A percentile compares a stretch with the other conserved stretches of the same genome.
These are phyloP conservation scores for Drosophila pseudotakahashii DNA, from an alignment of 2,888 invertebrate genomes.

Conservation along the genomic window DNA sequence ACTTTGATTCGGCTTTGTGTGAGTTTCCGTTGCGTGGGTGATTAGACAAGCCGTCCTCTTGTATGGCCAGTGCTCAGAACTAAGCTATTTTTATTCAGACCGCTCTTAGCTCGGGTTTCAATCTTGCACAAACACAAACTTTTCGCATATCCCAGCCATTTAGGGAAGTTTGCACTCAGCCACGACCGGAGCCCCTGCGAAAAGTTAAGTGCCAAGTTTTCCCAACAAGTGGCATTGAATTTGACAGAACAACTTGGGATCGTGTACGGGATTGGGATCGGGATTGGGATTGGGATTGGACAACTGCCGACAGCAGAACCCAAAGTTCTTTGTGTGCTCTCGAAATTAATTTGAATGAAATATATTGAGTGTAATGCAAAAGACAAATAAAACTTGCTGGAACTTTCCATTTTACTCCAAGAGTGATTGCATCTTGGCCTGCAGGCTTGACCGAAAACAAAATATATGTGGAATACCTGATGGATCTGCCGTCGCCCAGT, in stretches of 20 bases:
- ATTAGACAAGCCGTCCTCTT: constrained; percentile 3
- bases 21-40: constrained; percentile 29
- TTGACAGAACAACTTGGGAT: constrained; percentile 27
- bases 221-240: constrained; percentile 36
- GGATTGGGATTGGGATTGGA: constrained; percentile 13
- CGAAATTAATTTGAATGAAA: constrained; percentile 46
- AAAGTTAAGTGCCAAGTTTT: constrained; percentile 34
- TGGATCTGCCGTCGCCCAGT: not conserved
- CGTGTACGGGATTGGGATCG: constrained; percentile 10
- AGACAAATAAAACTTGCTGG: constrained; percentile 44
- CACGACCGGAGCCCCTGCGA: not conserved
- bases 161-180: constrained; percentile 12
- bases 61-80: not conserved
- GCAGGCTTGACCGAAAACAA: constrained; percentile 1
- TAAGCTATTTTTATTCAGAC: constrained; percentile 19
- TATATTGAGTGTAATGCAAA: constrained; percentile 45
- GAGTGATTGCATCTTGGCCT: constrained; percentile 28
- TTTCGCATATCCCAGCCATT: constrained; percentile 19
- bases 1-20: constrained; percentile 46
- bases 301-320: constrained; percentile 34
- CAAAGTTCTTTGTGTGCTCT: constrained; percentile 33
- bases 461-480: constrained; percentile 6
- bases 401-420: constrained; percentile 10
- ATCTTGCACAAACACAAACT: constrained; percentile 31
- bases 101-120: constrained; percentile 3